Evolutionary conservation across 2,888 invertebrate genomes (phyloP), one percentile per base, ranked within the genome.

Genomic region (Campoplex capitator): DNA sequence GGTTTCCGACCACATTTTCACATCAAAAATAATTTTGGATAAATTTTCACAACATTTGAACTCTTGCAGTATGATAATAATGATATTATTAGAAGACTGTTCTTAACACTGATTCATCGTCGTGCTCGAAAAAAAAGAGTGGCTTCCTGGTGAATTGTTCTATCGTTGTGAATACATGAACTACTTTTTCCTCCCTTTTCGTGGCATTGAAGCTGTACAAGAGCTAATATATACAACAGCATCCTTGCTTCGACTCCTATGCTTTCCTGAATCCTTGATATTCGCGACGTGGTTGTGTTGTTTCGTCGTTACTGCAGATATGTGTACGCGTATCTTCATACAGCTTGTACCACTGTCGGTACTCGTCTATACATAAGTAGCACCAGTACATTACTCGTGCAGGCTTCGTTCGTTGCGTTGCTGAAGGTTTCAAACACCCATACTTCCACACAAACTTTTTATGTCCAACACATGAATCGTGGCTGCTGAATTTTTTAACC

Each of bases 251-350:
- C 54, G 58, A 16, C 82, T 93, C 92, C 90, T 92, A n/a, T 54
- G 67, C 28, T 35, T 80, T 93, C 84, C 92, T 94, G 91, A 48
- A 58, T 42, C 78, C 93, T 92, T 93, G 93, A 56, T 93, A 91
- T 51, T 18, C 42, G 76, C 88, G 89, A 91, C 90, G 92, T 91
- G 90, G 87, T 90, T 92, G 92, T 92, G 92, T 93, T 92, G 93
- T 92, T 92, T 92, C 91, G 92, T 90, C 91, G 89, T 91, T 91
- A 88, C 90, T 56, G 88, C 86, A 85, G 79, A 71, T 83, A 82
- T 73, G 85, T 83, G 42, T 70, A 65, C 76, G 76, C 65, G 42
- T 81, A 67, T 81, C 74, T 74, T 67, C 65, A 65, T 42, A 54
- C 32, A 65, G 73, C 73, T 65, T 73, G 42, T 42, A 51, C 67